Evolutionary conservation across 2,888 invertebrate species (phyloP).

Genomic region (Xanthorhoe designata): DNA sequence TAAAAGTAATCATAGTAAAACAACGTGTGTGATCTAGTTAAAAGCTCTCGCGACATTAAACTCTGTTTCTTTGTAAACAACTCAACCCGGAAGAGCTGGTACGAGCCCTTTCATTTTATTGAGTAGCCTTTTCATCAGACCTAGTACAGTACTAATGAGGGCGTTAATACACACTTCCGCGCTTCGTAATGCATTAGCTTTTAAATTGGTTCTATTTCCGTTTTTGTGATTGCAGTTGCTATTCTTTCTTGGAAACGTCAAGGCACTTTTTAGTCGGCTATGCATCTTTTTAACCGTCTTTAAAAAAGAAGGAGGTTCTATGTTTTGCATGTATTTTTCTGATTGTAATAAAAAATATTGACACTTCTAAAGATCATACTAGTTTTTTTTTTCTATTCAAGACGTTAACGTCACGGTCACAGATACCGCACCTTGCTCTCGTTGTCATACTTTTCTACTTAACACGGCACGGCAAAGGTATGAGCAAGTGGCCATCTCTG

Average conservation of each 20-base stretch:
- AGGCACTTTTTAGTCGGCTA: neutral
- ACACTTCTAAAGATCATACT: too few species aligned
- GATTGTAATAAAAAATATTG: too few species aligned
- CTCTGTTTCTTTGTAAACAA: slow-evolving; percentile 54
- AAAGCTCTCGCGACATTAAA: neutral
- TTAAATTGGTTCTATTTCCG: slow-evolving; percentile 53
- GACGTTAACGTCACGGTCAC: too few species aligned
- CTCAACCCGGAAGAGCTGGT: slow-evolving; percentile 50
- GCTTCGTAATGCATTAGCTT: slow-evolving; percentile 49
- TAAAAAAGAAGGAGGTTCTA: too few species aligned
- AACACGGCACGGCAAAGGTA: too few species aligned
- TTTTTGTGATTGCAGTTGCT: slow-evolving; percentile 27
- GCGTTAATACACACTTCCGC: slow-evolving; percentile 70
- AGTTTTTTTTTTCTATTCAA: too few species aligned
- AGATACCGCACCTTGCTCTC: too few species aligned
- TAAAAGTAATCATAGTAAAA: too few species aligned
- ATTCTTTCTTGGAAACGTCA: neutral
- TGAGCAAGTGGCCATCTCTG: too few species aligned
- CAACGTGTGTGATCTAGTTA: slow-evolving; percentile 42
- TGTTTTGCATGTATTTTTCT: too few species aligned
- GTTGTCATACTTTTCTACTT: too few species aligned
- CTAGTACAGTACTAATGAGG: slow-evolving; percentile 63
- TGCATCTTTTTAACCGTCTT: neutral
- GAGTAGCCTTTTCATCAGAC: slow-evolving; percentile 67
- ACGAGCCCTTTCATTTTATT: slow-evolving; percentile 61